Evolutionary conservation across 2,113 vertebrate species (phyloP).

Genomic region (Coryphaenoides rupestris): DNA sequence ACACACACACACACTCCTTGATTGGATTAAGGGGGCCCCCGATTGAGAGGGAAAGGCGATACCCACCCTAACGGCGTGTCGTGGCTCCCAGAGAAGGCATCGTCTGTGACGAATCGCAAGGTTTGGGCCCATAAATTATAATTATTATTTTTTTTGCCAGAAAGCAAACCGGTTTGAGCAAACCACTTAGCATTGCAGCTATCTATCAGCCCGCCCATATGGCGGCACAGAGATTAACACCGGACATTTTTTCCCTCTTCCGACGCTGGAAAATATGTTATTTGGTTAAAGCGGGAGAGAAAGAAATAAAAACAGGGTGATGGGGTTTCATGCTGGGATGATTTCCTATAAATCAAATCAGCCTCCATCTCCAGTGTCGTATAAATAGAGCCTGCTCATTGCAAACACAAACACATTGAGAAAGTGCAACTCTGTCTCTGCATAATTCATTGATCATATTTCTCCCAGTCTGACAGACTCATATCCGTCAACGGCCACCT

Average conservation of each 20-base stretch:
- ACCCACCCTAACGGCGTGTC: conserved; percentile 56
- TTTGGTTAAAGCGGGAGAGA: conserved; percentile 12
- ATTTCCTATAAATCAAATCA: conserved; percentile 14
- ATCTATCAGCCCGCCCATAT: conserved; percentile 71
- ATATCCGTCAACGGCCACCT: too few relatives aligned
- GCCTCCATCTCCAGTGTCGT: too few relatives aligned
- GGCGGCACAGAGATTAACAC: conserved; percentile 60
- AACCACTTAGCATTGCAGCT: conserved; percentile 65
- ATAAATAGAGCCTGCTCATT: too few relatives aligned
- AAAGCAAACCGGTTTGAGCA: conserved; percentile 55
- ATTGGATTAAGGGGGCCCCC: conserved; percentile 63
- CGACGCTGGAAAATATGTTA: conserved; percentile 43
- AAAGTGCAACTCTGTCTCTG: background rate
- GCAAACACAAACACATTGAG: too few relatives aligned
- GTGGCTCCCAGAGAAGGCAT: conserved; percentile 40
- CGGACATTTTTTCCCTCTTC: conserved; percentile 28
- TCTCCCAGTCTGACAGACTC: too few relatives aligned
- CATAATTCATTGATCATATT: background rate
- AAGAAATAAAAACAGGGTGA: conserved; percentile 30
- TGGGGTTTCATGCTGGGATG: conserved; percentile 21
- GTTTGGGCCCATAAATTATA: conserved; percentile 70
- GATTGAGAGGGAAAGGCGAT: conserved; percentile 59
- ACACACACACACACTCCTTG: conserved; percentile 22
- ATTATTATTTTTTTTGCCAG: conserved; percentile 67
- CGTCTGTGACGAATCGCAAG: conserved; percentile 61